Evolutionary conservation across 2,797 vertebrate species (phyloP).

Genomic region (Micrastur ruficollis): DNA sequence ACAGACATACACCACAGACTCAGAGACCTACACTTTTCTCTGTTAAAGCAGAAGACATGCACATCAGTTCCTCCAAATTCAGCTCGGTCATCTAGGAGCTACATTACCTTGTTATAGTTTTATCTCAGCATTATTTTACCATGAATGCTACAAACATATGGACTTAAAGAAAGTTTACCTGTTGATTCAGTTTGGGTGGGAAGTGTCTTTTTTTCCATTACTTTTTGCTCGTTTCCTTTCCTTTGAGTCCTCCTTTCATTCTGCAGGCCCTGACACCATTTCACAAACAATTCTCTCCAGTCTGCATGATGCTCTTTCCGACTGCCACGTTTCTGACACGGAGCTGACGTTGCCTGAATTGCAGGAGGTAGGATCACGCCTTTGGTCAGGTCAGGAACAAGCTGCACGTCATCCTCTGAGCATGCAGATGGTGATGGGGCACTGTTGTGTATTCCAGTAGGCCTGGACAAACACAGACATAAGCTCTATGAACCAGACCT

Average conservation of each 20-base stretch:
- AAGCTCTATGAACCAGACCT: not conserved
- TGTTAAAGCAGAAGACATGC: not conserved
- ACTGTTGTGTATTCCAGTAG: not conserved
- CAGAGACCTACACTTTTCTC: not conserved
- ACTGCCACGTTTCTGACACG: not conserved
- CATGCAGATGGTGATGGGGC: not conserved
- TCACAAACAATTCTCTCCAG: not conserved
- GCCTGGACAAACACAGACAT: not conserved
- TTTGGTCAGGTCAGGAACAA: not conserved
- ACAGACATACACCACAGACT: not conserved
- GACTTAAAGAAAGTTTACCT: not conserved
- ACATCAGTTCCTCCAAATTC: not conserved
- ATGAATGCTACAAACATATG: not conserved
- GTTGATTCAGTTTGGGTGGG: not conserved
- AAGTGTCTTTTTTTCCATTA: not conserved
- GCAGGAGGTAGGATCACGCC: not conserved
- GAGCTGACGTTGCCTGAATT: not conserved
- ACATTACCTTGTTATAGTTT: not conserved
- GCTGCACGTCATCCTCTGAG: not conserved
- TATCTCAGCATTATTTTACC: not conserved
- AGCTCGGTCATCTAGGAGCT: not conserved
- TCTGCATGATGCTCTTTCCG: not conserved
- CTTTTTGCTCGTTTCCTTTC: not conserved
- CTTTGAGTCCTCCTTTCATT: not conserved
- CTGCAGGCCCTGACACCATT: not conserved